A percentile compares a stretch with the other conserved stretches of the same genome.
Conservation (phyloP, 1,140 invertebrate genomes). For the Papilio xuthus region DNA sequence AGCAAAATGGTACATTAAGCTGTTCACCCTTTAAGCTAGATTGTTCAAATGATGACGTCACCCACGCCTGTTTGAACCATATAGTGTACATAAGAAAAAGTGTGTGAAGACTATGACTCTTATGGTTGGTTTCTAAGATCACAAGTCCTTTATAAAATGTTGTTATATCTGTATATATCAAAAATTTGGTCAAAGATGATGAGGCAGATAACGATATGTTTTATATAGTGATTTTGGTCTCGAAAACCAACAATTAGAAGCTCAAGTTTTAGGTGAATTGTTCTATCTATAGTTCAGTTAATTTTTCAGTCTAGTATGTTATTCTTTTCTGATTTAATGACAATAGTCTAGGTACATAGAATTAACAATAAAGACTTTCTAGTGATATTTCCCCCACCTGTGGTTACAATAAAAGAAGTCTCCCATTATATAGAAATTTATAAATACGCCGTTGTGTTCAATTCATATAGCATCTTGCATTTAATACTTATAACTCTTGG, state of each 20-base stretch:
- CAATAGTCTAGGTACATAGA: conserved; percentile 19
- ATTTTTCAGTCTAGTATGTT: not conserved
- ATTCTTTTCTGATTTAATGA: conserved; percentile 11
- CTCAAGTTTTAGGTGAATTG: not conserved
- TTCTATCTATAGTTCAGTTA: not conserved
- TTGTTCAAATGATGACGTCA: not conserved
- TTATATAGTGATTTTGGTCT: too few species aligned
- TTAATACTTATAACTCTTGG: conserved; percentile 54
- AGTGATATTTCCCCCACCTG: conserved; percentile 37
- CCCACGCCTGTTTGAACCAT: not conserved
- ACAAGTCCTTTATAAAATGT: too few species aligned
- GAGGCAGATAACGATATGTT: too few species aligned
- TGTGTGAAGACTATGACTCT: too few species aligned
- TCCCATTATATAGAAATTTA: conserved; percentile 35
- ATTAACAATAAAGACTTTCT: conserved; percentile 24
- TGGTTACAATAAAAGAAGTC: conserved; percentile 32
- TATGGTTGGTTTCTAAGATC: too few species aligned
- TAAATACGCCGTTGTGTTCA: conserved; percentile 57
- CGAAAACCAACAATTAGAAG: too few species aligned
- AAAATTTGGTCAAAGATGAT: too few species aligned
- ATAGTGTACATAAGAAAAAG: too few species aligned
- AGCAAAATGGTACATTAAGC: not conserved
- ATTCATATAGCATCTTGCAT: conserved; percentile 56
- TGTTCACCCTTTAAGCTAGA: not conserved
- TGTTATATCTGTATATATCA: too few species aligned